Base-by-base conservation (phyloP, 2,797 vertebrate species). In the Sparus aurata region DNA sequence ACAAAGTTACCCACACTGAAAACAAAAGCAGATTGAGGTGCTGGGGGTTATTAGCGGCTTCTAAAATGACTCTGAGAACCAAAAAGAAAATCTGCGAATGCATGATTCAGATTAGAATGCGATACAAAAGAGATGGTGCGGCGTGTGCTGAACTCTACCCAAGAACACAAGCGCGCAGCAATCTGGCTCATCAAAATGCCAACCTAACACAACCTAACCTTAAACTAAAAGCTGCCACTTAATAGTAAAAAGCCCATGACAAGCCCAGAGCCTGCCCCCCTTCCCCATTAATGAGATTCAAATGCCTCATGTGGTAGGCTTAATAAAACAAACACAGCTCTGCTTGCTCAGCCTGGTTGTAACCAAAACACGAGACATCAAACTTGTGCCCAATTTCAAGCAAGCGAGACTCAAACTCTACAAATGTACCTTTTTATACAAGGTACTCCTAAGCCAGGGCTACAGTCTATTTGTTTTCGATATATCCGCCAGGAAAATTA, bases 321-420 rank as follows among this genome's bases (percentile, higher is more conserved):
- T 49, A 46, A 68, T 61, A 75, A 86, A 85, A 79, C 67, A 80
- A 86, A 86, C 61, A 59, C 52, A 27, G 10, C 25, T 73, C 58
- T 79, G 68, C 72, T 47, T 11, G 11, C 59, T 38, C 63, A 57
- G 71, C 79, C 61, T 23, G 1, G 10, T 25, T 72, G 46, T 18
- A 75, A 10, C 46, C 34, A 64, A 74, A 86, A 75, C n/a, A 78
- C 61, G 16, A 57, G 25, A 54, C 60, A 12, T 54, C 43, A 61
- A 63, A 68, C 34, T 23, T 3, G 2, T 16, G 38, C 49, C 68
- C 17, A 74, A 13, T 76, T 84, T 86, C 43, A 57, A 66, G 15
- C 47, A 61, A 63, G 27, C 66, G 41, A 5, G 20, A 64, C 4
- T 72, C 12, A 66, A 66, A 43, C 34, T 49, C 13, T 46, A 80